Percentiles rank a stretch among this genome's conserved stretches.
phyloP scores from a whole-genome alignment of 2,113 vertebrate genomes.

The Leptobrachium leishanense region DNA sequence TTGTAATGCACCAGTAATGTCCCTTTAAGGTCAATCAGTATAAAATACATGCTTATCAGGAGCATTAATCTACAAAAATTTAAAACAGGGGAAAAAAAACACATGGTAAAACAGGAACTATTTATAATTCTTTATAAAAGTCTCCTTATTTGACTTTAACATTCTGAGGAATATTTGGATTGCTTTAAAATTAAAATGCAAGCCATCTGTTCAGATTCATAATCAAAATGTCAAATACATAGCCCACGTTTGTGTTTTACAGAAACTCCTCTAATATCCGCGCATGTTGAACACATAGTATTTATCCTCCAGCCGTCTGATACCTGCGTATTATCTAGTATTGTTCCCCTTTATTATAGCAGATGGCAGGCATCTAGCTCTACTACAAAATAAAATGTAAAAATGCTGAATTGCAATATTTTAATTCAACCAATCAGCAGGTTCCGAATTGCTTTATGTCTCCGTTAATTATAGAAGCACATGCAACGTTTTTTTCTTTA shows the following conservation, averaged over 20 bases:
- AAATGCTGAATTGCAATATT: slow-evolving; percentile 34
- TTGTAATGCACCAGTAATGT: too few relatives aligned
- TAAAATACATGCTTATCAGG: background rate
- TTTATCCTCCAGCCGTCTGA: slow-evolving; percentile 10
- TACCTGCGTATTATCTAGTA: slow-evolving; percentile 28
- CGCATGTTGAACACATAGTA: slow-evolving; percentile 13
- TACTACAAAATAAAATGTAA: slow-evolving; percentile 24
- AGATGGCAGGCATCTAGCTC: slow-evolving; percentile 41
- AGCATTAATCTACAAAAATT: background rate
- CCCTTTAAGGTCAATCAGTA: too few relatives aligned
- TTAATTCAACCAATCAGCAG: slow-evolving; percentile 42
- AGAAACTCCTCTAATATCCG: slow-evolving; percentile 36
- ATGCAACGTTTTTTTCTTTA: slow-evolving; percentile 45
- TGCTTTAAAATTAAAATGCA: slow-evolving; percentile 40
- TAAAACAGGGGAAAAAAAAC: slow-evolving; percentile 2
- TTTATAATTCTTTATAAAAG: slow-evolving; percentile 35
- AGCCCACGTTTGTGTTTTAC: slow-evolving; percentile 9
- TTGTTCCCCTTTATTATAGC: slow-evolving; percentile 19
- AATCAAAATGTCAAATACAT: slow-evolving; percentile 43
- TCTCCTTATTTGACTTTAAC: slow-evolving; percentile 38
- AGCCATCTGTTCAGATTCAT: slow-evolving; percentile 47
- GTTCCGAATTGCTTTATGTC: slow-evolving; percentile 39
- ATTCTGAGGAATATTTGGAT: slow-evolving; percentile 34
- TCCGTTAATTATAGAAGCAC: slow-evolving; percentile 44
- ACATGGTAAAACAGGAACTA: slow-evolving; percentile 22